These are phyloP conservation scores for Cyclina sinensis DNA, from an alignment of 1,140 invertebrate species.

Conservation along the genomic window DNA sequence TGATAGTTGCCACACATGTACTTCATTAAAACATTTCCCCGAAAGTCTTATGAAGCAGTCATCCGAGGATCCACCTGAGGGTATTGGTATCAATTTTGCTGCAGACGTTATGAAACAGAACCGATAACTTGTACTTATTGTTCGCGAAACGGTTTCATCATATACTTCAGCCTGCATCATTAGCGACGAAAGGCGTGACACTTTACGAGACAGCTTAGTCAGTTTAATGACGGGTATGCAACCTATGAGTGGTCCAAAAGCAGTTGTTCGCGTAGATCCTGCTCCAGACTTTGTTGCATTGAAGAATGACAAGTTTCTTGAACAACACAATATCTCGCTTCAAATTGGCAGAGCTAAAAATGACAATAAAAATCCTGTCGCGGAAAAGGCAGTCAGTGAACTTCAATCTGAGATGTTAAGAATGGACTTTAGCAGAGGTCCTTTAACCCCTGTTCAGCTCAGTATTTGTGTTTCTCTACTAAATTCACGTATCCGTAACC, in stretches of 20 bases:
- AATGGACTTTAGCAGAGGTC: not conserved
- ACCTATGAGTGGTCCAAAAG: slow-evolving; percentile 17
- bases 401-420: slow-evolving; percentile 57
- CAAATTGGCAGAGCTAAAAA: slow-evolving; percentile 62
- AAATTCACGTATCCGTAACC: slow-evolving; percentile 11
- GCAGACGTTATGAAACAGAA: slow-evolving; percentile 59
- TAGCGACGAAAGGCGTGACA: slow-evolving; percentile 33
- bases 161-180: slow-evolving; percentile 53
- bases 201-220: slow-evolving; percentile 18
- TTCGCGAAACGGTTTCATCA: slow-evolving; percentile 62
- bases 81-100: slow-evolving; percentile 58
- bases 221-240: slow-evolving; percentile 18
- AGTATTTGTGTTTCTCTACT: not conserved
- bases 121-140: slow-evolving; percentile 59
- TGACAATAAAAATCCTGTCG: slow-evolving; percentile 66
- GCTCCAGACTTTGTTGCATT: not conserved
- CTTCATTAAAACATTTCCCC: slow-evolving; percentile 56
- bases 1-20: slow-evolving; percentile 64
- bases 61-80: slow-evolving; percentile 1
- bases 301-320: slow-evolving; percentile 30
- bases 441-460: not conserved
- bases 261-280: not conserved
- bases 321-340: no score
- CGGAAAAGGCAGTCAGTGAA: slow-evolving; percentile 60
- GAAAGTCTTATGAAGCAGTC: slow-evolving; percentile 20